Percentiles rank a stretch among this genome's conserved stretches.
Conservation (phyloP, 2,888 invertebrate genomes). For the Drosophila kuntzei region DNA sequence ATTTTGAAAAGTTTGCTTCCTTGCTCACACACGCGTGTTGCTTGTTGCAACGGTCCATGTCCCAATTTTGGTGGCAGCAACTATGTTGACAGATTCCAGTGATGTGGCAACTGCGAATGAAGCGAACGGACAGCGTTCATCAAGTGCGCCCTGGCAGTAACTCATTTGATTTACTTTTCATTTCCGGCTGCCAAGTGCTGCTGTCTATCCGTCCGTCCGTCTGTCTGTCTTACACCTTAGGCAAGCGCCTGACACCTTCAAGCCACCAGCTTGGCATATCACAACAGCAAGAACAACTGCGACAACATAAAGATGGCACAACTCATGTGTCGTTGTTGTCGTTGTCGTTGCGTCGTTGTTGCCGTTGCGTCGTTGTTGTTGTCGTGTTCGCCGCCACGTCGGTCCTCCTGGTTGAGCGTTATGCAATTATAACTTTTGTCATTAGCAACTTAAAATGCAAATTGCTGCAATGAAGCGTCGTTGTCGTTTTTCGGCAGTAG, state of each 20-base stretch:
- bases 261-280: conserved; percentile 7
- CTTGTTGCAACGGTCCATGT: background rate
- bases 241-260: conserved; percentile 35
- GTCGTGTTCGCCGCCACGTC: conserved; percentile 13
- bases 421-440: conserved; percentile 85
- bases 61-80: conserved; percentile 11
- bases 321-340: conserved; percentile 42
- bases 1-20: background rate
- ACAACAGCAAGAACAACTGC: conserved; percentile 34
- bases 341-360: conserved; percentile 32
- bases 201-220: conserved; percentile 4
- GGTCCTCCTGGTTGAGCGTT: conserved; percentile 72
- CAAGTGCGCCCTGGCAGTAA: conserved; percentile 19
- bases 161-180: conserved; percentile 83
- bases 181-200: conserved; percentile 79
- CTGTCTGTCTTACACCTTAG: conserved; percentile 24
- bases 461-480: conserved; percentile 81
- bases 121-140: conserved; percentile 54
- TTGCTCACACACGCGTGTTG: conserved; percentile 5
- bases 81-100: conserved; percentile 62
- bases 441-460: conserved; percentile 83
- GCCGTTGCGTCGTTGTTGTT: conserved; percentile 26
- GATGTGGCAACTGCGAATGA: conserved; percentile 31
- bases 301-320: conserved; percentile 47
- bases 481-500: conserved; percentile 53